Evolutionary conservation across 2,888 invertebrate species (phyloP).

Genomic region (Polylopha cassiicola): DNA sequence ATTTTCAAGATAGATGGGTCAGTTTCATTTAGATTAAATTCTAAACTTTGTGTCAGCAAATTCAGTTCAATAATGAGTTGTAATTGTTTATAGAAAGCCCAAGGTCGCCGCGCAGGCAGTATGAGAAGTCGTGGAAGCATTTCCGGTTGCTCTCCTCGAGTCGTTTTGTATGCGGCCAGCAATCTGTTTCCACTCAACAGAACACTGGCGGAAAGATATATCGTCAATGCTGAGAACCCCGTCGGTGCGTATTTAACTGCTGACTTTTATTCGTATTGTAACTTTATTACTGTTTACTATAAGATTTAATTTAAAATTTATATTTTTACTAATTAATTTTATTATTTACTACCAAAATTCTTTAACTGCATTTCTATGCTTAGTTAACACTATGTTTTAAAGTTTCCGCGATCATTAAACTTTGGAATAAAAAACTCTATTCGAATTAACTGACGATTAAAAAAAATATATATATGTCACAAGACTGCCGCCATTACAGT

Average conservation of each 20-base stretch:
- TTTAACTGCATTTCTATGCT: too few species aligned
- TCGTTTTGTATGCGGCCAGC: slow-evolving; percentile 84
- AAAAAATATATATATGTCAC: too few species aligned
- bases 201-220: slow-evolving; percentile 89
- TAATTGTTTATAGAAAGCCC: slow-evolving; percentile 54
- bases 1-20: slow-evolving; percentile 86
- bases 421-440: background rate
- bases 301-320: too few species aligned
- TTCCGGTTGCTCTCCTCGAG: slow-evolving; percentile 77
- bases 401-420: too few species aligned
- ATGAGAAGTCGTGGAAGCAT: slow-evolving; percentile 66
- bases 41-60: background rate
- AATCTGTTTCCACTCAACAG: slow-evolving; percentile 87
- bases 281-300: too few species aligned
- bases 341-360: too few species aligned
- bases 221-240: slow-evolving; percentile 74
- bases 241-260: slow-evolving; percentile 53
- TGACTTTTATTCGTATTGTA: too few species aligned
- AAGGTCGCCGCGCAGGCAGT: slow-evolving; percentile 66
- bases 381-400: too few species aligned
- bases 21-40: slow-evolving; percentile 31
- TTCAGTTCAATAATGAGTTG: background rate
- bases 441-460: background rate
- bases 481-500: too few species aligned
- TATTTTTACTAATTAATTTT: too few species aligned